Percentiles rank a stretch among this genome's conserved stretches.
Conservation (phyloP, 2,888 invertebrate species). For the Heteropelma amictum region DNA sequence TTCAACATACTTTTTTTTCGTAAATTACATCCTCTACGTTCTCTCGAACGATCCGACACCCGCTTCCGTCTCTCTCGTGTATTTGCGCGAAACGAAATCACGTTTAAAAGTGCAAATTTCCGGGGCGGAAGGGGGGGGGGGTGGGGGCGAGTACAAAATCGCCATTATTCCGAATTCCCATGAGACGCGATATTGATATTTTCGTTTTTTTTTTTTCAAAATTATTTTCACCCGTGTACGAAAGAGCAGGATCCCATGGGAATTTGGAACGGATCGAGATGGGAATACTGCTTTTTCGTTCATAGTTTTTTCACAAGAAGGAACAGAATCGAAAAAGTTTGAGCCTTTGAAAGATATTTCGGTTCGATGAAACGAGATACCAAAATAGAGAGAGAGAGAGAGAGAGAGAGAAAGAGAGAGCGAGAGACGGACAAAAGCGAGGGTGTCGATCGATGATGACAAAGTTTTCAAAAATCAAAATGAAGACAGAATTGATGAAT, state of each 20-base stretch:
- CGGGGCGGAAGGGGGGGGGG: too few relatives aligned
- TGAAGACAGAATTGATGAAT: slow-evolving; percentile 3
- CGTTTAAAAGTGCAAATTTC: too few relatives aligned
- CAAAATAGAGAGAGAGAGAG: slow-evolving; percentile 10
- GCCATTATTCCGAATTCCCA: slow-evolving; percentile 7
- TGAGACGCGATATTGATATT: neutral
- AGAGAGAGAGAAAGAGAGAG: neutral
- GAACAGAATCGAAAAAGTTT: slow-evolving; percentile 3
- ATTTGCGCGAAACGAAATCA: too few relatives aligned
- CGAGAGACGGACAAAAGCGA: slow-evolving; percentile 24
- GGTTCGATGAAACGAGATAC: slow-evolving; percentile 37
- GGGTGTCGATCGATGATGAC: slow-evolving; percentile 5
- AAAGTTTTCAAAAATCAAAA: neutral
- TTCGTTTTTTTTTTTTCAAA: neutral
- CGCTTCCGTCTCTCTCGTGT: too few relatives aligned
- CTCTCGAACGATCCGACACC: too few relatives aligned
- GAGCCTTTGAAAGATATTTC: neutral
- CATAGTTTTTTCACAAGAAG: neutral
- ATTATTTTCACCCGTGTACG: neutral
- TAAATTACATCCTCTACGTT: too few relatives aligned
- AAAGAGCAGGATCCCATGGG: neutral
- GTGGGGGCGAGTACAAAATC: too few relatives aligned
- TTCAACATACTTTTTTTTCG: slow-evolving; percentile 23
- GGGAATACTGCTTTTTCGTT: too few relatives aligned
- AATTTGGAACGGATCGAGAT: neutral